Evolutionary conservation across 2,113 vertebrate species (phyloP).

Genomic region (Nycticebus coucang): DNA sequence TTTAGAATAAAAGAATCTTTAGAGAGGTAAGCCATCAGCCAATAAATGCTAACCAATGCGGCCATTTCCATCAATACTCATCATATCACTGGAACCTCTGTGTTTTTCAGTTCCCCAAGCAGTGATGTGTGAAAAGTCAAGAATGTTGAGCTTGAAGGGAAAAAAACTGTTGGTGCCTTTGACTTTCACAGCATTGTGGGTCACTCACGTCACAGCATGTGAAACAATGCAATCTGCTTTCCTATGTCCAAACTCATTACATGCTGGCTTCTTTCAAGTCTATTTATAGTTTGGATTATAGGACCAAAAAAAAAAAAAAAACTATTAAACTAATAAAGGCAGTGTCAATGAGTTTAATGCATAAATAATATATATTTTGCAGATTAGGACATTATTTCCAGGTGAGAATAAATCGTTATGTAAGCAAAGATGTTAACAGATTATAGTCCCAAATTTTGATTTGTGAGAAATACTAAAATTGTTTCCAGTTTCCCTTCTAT

Average conservation of each 20-base stretch:
- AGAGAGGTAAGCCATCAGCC: constrained; percentile 5
- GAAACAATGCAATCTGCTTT: constrained; percentile 64
- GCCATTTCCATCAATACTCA: constrained; percentile 28
- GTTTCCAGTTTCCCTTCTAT: constrained; percentile 5
- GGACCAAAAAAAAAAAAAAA: constrained; percentile 22
- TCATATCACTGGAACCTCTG: neutral
- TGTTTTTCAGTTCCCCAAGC: neutral
- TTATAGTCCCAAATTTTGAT: constrained; percentile 6
- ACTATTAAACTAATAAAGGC: constrained; percentile 35
- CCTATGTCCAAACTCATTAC: constrained; percentile 65
- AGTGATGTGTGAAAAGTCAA: constrained; percentile 50
- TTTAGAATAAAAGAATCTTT: constrained; percentile 56
- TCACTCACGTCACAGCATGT: constrained; percentile 46
- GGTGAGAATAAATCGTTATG: constrained; percentile 21
- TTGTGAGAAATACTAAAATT: constrained; percentile 44
- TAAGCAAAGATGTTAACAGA: constrained; percentile 48
- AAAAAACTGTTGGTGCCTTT: neutral
- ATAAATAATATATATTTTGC: neutral
- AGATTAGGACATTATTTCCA: constrained; percentile 42
- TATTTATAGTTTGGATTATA: constrained; percentile 43
- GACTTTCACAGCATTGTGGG: neutral
- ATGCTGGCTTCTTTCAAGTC: constrained; percentile 54
- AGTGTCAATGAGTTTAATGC: neutral
- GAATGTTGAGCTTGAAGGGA: constrained; percentile 15
- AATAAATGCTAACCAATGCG: neutral